A percentile compares a stretch with the other conserved stretches of the same genome.
phyloP scores from a whole-genome alignment of 2,888 invertebrate species.

The Lacanobia oleracea region DNA sequence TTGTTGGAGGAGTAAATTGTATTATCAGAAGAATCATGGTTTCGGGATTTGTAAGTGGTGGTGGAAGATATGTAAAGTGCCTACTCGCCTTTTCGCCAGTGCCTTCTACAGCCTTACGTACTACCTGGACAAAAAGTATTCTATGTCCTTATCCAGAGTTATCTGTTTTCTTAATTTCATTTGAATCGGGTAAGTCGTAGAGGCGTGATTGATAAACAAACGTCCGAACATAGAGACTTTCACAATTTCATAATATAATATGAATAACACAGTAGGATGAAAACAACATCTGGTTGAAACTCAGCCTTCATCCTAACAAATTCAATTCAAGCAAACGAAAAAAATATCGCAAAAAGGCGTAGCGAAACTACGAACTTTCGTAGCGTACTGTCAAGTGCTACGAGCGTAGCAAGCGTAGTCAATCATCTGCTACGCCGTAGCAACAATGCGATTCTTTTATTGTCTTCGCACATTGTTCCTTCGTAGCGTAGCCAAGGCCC shows the following conservation, averaged over 20 bases:
- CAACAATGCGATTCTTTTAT: slow-evolving; percentile 38
- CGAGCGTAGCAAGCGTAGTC: slow-evolving; percentile 43
- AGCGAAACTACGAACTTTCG: neutral
- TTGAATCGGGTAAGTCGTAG: neutral
- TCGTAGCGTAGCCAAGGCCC: too few relatives aligned
- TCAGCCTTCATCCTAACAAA: too few relatives aligned
- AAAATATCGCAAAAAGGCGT: neutral
- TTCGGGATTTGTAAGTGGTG: neutral
- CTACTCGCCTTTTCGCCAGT: too few relatives aligned
- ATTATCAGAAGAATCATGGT: neutral
- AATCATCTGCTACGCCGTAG: slow-evolving; percentile 53
- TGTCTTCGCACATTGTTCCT: slow-evolving; percentile 4
- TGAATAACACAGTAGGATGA: too few relatives aligned
- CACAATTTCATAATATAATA: too few relatives aligned
- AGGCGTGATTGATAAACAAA: too few relatives aligned
- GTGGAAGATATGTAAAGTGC: too few relatives aligned
- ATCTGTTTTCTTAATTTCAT: neutral
- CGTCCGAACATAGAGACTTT: too few relatives aligned
- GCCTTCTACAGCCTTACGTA: too few relatives aligned
- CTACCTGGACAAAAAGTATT: too few relatives aligned
- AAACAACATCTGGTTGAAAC: too few relatives aligned
- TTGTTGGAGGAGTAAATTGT: neutral
- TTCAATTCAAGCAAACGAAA: neutral
- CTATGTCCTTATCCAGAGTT: neutral
- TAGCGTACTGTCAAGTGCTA: slow-evolving; percentile 36